Percentiles rank a stretch among this genome's conserved stretches.
Evolutionary conservation across 2,888 invertebrate species (phyloP).

Genomic region (Tiliacea aurago): DNA sequence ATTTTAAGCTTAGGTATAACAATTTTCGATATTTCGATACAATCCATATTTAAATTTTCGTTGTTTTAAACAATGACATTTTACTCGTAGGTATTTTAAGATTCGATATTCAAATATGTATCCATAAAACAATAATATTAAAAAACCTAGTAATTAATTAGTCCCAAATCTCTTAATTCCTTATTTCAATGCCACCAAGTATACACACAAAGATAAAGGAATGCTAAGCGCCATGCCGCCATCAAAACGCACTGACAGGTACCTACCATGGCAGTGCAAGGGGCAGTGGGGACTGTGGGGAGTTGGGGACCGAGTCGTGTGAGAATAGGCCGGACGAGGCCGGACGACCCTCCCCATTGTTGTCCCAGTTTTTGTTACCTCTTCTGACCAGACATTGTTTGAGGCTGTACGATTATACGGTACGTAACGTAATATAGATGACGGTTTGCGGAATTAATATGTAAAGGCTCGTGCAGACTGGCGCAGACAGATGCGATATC

Average conservation of each 20-base stretch:
- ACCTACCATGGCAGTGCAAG: constrained; percentile 43
- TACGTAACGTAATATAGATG: constrained; percentile 37
- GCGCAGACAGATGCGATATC: no score
- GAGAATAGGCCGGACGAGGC: constrained; percentile 75
- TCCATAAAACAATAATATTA: not conserved
- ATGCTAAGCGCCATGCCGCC: constrained; percentile 23
- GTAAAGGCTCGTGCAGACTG: no score
- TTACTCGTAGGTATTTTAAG: no score
- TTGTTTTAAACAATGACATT: no score
- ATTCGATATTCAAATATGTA: no score
- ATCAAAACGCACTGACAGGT: constrained; percentile 26
- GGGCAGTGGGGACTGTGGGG: constrained; percentile 2
- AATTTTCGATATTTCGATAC: no score
- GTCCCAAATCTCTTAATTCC: not conserved
- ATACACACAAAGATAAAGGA: constrained; percentile 13
- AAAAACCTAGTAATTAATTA: not conserved
- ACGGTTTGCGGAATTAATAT: constrained; percentile 17
- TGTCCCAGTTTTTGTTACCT: constrained; percentile 76
- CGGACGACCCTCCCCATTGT: constrained; percentile 74
- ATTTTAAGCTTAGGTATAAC: no score
- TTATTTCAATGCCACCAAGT: not conserved
- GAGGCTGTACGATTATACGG: constrained; percentile 39
- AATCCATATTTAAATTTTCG: no score
- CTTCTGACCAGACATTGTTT: constrained; percentile 71
- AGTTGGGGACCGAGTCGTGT: constrained; percentile 63